Base-by-base conservation (phyloP, 2,888 invertebrate species). In the Acanthoscelides obtectus region DNA sequence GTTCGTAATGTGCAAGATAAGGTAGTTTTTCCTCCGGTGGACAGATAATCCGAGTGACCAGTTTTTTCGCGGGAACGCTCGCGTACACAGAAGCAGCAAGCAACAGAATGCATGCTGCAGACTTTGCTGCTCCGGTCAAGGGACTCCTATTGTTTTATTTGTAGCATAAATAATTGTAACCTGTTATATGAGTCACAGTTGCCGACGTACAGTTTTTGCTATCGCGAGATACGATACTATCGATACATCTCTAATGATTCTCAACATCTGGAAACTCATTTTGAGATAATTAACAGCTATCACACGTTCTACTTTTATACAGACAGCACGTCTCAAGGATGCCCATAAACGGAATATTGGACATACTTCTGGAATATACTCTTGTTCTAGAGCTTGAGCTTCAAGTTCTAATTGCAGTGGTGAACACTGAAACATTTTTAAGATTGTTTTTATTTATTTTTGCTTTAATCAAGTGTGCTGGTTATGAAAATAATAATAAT, bases 161-260 rank as follows among this genome's bases (percentile, higher is more conserved):
- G 83, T 81, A 82, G 83, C 82, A 84, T 84, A 84, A 84, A 84
- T 84, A 83, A 84, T 82, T 83, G 82, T 80, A 83, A 84, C 84
- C 84, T 83, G 84, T 84, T 84, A 83, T 83, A 83, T 84, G 83
- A 84, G 81, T 84, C 84, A 84, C 82, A 82, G 80, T 77, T 77
- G 78, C 45, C 45, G 45, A 45, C 45, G 17, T 6, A 17, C 45
- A 45, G 5, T 45, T 45, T 45, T 45, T 45, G 45, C 45, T 45
- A 17, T 17, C 17, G 17, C 45, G 12, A 45, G 8, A 45, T 45
- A 45, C 45, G 45, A 45, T 45, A 45, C 45, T 45, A 45, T 12
- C 45, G 45, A 45, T 82, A 81, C 67, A 22, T 63, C 69, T 22
- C 69, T 22, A 19, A 63, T 67, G 72, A 71, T 70, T 78, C 79